Evolutionary conservation across 30 jellyfish, hydroid and myxozoan species (phyloP), one percentile per base, ranked within the genome.

Genomic region (Haliclystus octoradiatus): DNA sequence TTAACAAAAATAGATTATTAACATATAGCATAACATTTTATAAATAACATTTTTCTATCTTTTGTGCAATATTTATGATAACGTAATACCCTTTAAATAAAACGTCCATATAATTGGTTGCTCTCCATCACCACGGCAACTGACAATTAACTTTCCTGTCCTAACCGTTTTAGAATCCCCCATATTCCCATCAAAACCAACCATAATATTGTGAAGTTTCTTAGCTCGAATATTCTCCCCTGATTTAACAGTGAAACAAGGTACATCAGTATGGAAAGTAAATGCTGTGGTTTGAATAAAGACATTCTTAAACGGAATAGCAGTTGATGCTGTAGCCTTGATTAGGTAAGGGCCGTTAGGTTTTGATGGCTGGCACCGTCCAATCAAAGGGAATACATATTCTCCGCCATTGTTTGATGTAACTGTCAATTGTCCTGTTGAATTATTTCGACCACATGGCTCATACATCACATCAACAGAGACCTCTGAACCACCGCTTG

Each of bases 331-430:
- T 65, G 92, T 92, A 0, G 98, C 98, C 33, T 89, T 89, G 32
- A 89, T 74, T 31, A 94, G 81, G 80, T 70, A 89, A 22, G 98
- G 98, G 0, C 98, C 98, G 31, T 81, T 95, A 3, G 98, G 98
- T 57, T 89, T 89, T 0, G 98, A 94, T 31, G 81, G 84, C 52
- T 76, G 61, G 49, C 95, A 89, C 71, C 80, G 98, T 0, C 98
- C 98, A 60, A 49, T 28, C 81, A 89, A 70, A 12, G 98, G 98
- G 76, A 89, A 89, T 2, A 66, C 68, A 69, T 89, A 89, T 71
- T 89, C 98, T 1, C 98, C 98, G 7, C 98, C 98, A 35, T 79
- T 33, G 50, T 33, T 65, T 0, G 98, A 89, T 22, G 94, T 61
- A 23, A 89, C 71, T 9, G 93, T 50, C 68, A 89, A 57, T 1